A percentile compares a stretch with the other conserved stretches of the same genome.
phyloP scores from a whole-genome alignment of 2,113 vertebrate genomes.

The Picathartes gymnocephalus region DNA sequence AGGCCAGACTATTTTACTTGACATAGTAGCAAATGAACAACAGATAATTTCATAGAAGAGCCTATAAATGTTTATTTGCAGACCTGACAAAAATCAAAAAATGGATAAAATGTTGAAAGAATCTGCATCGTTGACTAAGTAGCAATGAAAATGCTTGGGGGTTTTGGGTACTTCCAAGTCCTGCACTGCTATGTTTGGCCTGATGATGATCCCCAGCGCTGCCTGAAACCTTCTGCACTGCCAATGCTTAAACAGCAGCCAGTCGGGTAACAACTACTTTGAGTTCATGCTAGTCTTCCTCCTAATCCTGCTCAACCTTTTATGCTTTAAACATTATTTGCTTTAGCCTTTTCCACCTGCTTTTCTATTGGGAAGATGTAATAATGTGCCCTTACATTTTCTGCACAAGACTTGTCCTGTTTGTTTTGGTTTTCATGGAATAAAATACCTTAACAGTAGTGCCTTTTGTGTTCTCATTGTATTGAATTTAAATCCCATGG shows the following conservation, averaged over 20 bases:
- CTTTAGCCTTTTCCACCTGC: not conserved
- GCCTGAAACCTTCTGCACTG: not conserved
- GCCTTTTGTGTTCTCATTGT: not conserved
- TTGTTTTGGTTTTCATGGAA: not conserved
- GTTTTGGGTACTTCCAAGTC: not conserved
- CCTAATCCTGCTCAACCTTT: not conserved
- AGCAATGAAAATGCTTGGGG: not conserved
- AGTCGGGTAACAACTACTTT: not conserved
- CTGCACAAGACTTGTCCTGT: not conserved
- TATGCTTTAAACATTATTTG: not conserved
- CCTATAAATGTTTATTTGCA: not conserved
- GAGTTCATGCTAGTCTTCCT: not conserved
- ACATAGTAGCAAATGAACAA: not conserved
- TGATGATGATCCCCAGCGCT: not conserved
- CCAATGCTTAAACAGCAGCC: not conserved
- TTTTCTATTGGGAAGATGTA: not conserved
- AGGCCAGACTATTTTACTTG: not conserved
- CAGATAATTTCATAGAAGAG: not conserved
- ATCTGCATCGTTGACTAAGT: not conserved
- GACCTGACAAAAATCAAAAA: not conserved
- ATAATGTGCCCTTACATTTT: not conserved
- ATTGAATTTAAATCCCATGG: not conserved
- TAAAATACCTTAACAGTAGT: not conserved
- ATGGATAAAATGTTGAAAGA: not conserved
- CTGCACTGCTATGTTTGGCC: not conserved